phyloP scores from a whole-genome alignment of 2,113 vertebrate genomes.

The Camelus bactrianus region DNA sequence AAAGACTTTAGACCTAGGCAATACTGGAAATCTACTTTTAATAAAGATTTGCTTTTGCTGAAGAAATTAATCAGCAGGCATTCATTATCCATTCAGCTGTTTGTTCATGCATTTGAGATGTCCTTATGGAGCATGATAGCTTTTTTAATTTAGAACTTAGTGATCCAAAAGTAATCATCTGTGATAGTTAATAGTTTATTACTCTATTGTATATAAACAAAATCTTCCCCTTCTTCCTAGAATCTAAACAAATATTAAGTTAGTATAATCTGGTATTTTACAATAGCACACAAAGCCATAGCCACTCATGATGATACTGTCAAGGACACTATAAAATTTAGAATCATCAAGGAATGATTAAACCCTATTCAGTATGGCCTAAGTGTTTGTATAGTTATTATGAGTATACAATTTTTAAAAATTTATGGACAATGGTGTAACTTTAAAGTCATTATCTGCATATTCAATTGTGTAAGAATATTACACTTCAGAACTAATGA shows the following conservation, averaged over 20 bases:
- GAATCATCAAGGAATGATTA: not conserved
- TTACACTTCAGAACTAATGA: not conserved
- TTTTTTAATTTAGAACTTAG: constrained; percentile 19
- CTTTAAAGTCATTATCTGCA: not conserved
- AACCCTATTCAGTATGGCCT: not conserved
- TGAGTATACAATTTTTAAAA: not conserved
- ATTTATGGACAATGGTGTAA: not conserved
- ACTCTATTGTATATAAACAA: not conserved
- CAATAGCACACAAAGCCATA: not conserved
- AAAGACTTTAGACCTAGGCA: not conserved
- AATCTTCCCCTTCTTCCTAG: not conserved
- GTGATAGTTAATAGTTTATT: not conserved
- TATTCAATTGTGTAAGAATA: not conserved
- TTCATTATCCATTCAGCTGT: not conserved
- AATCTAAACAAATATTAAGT: not conserved
- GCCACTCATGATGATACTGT: not conserved
- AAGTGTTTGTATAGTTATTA: not conserved
- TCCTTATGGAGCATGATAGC: not conserved
- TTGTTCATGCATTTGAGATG: not conserved
- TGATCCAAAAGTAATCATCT: not conserved
- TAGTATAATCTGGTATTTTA: not conserved
- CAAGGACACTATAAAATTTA: not conserved
- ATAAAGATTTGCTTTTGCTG: not conserved
- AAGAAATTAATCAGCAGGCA: not conserved
- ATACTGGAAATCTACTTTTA: not conserved